Base-by-base conservation (phyloP, 2,888 invertebrate genomes). In the Labia minor region DNA sequence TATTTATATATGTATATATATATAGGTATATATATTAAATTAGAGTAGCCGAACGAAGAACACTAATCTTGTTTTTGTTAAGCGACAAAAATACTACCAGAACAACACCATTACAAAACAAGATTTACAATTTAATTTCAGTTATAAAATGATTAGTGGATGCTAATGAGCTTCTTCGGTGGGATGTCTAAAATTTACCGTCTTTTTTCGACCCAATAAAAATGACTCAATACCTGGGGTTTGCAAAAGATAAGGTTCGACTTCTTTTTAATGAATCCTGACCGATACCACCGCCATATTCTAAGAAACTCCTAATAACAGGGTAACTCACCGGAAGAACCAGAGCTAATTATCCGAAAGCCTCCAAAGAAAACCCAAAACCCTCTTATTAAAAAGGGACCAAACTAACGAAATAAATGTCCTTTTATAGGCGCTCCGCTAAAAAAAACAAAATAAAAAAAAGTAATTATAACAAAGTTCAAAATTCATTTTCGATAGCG, bases 41-140 rank as follows among this genome's bases (percentile, higher is more conserved):
- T 26, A 26, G 26, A 8, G 4, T 26, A 26, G 26, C 26, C 8
- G 26, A 26, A 26, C 26, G 26, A 26, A 3, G 8, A 26, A 8
- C 3, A 26, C 26, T 26, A 26, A 26, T 26, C 26, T 26, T 26
- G 26, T 26, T 26, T 26, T 26, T 26, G 26, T 26, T 26, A 63
- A 20, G 19, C 49, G n/a, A 62, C 21, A 37, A n/a, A 37, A 37
- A 26, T 16, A 64, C 18, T 19, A 33, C 62, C 21, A 20, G 19
- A 20, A 20, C 21, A 14, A 8, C 64, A 21, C 11, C 14, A 19
- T 10, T 19, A 14, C 19, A 21, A 64, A 64, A 21, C 21, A 64
- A 64, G 21, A 21, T 21, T 64, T 64, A 26, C 64, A 64, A 64
- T 64, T 64, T 64, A 64, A 64, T 64, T 64, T 21, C 16, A 64